A percentile compares a stretch with the other conserved stretches of the same genome.
phyloP scores from a whole-genome alignment of 2,888 invertebrate species.

The Caenorhabditis wallacei region DNA sequence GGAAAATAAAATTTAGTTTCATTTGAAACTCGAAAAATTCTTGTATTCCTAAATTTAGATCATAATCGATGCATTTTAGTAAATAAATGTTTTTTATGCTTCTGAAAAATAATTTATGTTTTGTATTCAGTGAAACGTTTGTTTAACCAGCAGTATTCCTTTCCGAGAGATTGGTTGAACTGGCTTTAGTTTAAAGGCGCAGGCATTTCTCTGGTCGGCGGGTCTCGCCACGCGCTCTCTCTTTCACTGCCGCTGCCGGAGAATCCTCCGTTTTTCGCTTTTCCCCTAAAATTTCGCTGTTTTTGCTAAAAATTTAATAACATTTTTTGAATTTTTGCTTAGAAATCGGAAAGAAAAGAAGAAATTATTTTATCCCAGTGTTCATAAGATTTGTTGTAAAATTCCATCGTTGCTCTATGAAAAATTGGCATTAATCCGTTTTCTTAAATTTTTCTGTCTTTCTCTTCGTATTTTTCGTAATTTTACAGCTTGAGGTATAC shows the following conservation, averaged over 20 bases:
- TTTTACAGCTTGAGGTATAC: constrained; percentile 72
- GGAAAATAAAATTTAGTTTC: constrained; percentile 35
- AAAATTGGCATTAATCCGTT: too few species aligned
- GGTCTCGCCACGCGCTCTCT: constrained; percentile 51
- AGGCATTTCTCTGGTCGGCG: background rate
- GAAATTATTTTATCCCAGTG: too few species aligned
- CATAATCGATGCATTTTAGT: too few species aligned
- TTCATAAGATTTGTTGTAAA: too few species aligned
- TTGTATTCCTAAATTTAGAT: too few species aligned
- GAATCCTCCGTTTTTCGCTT: constrained; percentile 18
- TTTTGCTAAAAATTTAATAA: constrained; percentile 19
- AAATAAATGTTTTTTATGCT: background rate
- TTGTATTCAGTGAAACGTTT: background rate
- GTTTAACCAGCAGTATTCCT: background rate
- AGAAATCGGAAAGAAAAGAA: too few species aligned
- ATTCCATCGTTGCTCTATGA: too few species aligned
- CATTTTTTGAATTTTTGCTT: constrained; percentile 9
- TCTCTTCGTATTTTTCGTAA: constrained; percentile 34
- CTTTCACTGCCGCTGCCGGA: background rate
- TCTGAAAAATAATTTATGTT: background rate
- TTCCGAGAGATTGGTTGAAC: background rate
- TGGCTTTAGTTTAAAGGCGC: constrained; percentile 50
- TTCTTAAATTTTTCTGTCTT: background rate
- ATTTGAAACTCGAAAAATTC: too few species aligned
- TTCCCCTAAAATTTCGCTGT: constrained; percentile 48